Evolutionary conservation across 2,113 vertebrate genomes (phyloP), one percentile per base, ranked within the genome.

Genomic region (Chloropsis hardwickii): DNA sequence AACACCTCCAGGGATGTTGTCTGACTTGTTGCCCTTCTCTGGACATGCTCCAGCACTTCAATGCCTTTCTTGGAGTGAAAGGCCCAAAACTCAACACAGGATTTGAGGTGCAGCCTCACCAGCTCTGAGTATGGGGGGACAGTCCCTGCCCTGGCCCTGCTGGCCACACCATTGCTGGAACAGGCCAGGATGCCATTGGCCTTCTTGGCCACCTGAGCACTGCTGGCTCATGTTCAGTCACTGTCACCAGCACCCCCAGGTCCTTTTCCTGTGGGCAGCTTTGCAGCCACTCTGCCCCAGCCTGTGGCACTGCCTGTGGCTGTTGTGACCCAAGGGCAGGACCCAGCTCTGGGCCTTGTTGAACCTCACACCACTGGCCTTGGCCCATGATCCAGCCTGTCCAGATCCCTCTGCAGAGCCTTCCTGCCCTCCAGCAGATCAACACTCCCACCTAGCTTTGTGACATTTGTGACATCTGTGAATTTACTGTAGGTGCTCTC

Each of bases 111-210:
- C 0, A 0, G 3, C 24, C 28, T 73, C 69, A 12, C 10, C 20
- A 35, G 5, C 9, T 6, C 22, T 0, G 0, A 29, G 24, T 5
- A 45, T 9, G 39, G 37, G 20, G 3, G 11, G 6, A 12, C 28
- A 45, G 25, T 69, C 47, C 12, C n/a, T 60, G 45, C 28, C 28
- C 37, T 74, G 13, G 2, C 42, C 45, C 70, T 82, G n/a, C 61
- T 61, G 47, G 10, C 45, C 61, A 74, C 53, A 40, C 29, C 1
- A 0, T 4, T 81, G 33, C 53, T 74, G 69, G 0, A 0, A 1
- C 53, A 61, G 61, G 3, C n/a, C 69, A 81, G 45, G 61, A 23
- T 53, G 45, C 47, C 53, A n/a, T 11, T 60, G 53, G 6, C 53
- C 61, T 67, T 25, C 53, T 67, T 60, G 53, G 33, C 53, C 61